Conservation (phyloP, 2,888 invertebrate species). For the Ichneumon xanthorius region DNA sequence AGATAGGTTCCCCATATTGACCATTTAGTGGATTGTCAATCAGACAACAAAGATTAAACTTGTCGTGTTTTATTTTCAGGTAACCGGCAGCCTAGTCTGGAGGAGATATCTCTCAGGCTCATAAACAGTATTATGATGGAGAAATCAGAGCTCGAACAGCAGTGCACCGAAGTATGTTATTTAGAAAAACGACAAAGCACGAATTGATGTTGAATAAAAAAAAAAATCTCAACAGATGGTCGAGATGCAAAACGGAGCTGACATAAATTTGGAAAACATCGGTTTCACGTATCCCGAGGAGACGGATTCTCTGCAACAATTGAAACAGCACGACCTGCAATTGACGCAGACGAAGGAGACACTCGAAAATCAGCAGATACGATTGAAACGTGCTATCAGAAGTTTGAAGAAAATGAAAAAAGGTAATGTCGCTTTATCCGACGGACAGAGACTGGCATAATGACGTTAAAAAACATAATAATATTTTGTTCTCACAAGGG, state of each 20-base stretch:
- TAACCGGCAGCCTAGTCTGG: constrained; percentile 87
- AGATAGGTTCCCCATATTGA: not conserved
- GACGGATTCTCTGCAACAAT: constrained; percentile 88
- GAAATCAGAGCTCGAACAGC: constrained; percentile 89
- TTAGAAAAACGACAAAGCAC: not conserved
- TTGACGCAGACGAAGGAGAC: constrained; percentile 88
- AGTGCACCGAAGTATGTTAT: constrained; percentile 86
- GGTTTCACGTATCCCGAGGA: constrained; percentile 88
- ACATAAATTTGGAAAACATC: constrained; percentile 87
- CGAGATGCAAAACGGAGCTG: constrained; percentile 87
- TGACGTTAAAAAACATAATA: too few relatives aligned
- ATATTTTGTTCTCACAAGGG: not conserved
- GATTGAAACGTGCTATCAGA: constrained; percentile 86
- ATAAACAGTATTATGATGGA: constrained; percentile 90
- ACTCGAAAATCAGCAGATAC: constrained; percentile 88
- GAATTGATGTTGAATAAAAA: not conserved
- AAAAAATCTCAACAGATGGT: constrained; percentile 86
- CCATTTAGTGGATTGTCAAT: not conserved
- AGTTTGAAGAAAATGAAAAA: constrained; percentile 84
- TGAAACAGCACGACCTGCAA: constrained; percentile 88
- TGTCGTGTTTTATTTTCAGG: constrained; percentile 68
- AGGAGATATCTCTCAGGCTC: constrained; percentile 91
- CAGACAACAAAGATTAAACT: not conserved
- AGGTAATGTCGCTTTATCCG: constrained; percentile 74
- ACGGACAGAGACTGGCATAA: constrained; percentile 37